Base-by-base conservation (phyloP, 1,140 invertebrate genomes). In the Cyphomyrmex costatus region DNA sequence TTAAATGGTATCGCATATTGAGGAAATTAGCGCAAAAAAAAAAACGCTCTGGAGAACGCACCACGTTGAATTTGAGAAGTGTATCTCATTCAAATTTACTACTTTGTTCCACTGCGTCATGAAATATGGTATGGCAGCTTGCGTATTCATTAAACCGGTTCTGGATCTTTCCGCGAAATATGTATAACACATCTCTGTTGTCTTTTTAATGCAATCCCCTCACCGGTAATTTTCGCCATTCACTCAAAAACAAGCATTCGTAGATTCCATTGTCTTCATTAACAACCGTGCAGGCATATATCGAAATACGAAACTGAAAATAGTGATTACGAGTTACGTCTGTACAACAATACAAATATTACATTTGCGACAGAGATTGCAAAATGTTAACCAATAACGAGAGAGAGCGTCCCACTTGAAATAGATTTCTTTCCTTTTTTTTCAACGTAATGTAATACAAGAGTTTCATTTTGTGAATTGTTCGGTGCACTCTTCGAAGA, bases 401-500 rank as follows among this genome's bases (percentile, higher is more conserved):
- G n/a, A n/a, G n/a, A n/a, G 10, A 42, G n/a, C 19, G 36, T 30
- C 27, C 5, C 51, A 3, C 30, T 19, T 5, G 16, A 21, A 70
- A n/a, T 49, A 14, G 3, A 19, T 12, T 46, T 36, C 53, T 24
- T 16, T 19, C 51, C 24, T 71, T 27, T 16, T 19, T 2, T 36
- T 16, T 24, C 7, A 7, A 46, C 19, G 30, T 71, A 70, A 36
- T 19, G 7, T 33, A n/a, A n/a, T n/a, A 42, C 16, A 30, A 58
- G n/a, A 14, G 7, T 24, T 74, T 27, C 36, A 74, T 83, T 83
- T 83, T 24, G 36, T 16, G 24, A n/a, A 83, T 82, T 82, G 66
- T 46, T 4, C 16, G 65, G 24, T 58, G 19, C 36, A n/a, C 19
- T 58, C 24, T 36, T 12, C 33, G 79, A 74, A 33, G 53, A 42